Evolutionary conservation across 2,113 vertebrate genomes (phyloP).

Genomic region (Isurus oxyrinchus): DNA sequence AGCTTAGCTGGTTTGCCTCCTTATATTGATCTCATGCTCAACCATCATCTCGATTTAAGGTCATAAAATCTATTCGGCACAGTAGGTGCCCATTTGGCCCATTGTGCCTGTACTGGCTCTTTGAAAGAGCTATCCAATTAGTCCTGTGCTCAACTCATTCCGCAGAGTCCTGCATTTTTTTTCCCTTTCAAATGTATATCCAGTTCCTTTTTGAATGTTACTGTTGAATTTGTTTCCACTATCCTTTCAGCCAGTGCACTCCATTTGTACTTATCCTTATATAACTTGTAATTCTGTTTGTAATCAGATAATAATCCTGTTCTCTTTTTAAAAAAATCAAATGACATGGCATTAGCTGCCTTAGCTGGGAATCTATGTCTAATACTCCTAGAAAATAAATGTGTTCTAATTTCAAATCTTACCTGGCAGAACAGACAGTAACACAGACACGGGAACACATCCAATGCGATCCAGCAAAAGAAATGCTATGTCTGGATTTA

Average conservation of each 20-base stretch:
- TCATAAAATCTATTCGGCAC: not conserved
- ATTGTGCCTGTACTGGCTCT: not conserved
- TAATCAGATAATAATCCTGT: not conserved
- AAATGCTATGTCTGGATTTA: not conserved
- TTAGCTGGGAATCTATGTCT: not conserved
- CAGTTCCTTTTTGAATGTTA: not conserved
- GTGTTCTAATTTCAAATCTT: not conserved
- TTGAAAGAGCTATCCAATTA: not conserved
- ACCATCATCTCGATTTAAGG: not conserved
- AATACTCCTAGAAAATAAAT: not conserved
- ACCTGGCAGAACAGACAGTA: not conserved
- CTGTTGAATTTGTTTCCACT: not conserved
- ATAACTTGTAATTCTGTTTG: not conserved
- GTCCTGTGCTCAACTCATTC: not conserved
- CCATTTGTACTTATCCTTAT: not conserved
- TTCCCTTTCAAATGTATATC: not conserved
- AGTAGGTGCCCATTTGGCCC: not conserved
- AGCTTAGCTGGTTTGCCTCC: not conserved
- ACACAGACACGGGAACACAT: not conserved
- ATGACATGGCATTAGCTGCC: not conserved
- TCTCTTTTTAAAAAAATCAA: not conserved
- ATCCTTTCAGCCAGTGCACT: not conserved
- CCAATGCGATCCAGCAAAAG: not conserved
- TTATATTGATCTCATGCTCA: not conserved
- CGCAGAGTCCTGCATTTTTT: not conserved